Conservation (phyloP, 1,140 invertebrate genomes). For the Fopius arisanus region DNA sequence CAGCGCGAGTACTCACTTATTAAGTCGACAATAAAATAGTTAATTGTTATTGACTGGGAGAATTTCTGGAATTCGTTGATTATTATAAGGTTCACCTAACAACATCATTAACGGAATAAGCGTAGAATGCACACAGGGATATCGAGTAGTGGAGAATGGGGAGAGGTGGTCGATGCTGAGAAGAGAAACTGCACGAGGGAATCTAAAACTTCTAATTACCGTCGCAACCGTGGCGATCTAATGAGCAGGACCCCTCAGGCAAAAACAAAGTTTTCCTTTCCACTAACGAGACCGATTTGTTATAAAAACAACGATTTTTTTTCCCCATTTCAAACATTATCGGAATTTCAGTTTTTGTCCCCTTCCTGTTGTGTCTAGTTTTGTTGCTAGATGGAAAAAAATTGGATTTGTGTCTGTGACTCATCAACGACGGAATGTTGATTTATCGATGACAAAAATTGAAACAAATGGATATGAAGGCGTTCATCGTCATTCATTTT, state of each 20-base stretch:
- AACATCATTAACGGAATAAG: slow-evolving; percentile 49
- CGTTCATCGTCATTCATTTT: slow-evolving; percentile 7
- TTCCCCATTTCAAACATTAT: background rate
- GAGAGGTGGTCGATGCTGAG: slow-evolving; percentile 2
- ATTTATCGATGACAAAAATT: background rate
- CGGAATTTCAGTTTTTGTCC: slow-evolving; percentile 5
- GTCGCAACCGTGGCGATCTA: slow-evolving; percentile 56
- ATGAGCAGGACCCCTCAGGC: slow-evolving; percentile 50
- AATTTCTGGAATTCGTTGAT: background rate
- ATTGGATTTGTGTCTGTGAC: background rate
- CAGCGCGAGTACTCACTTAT: too few species aligned
- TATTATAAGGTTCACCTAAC: slow-evolving; percentile 18
- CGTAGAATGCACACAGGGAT: background rate
- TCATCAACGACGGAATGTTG: background rate
- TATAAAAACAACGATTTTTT: slow-evolving; percentile 43
- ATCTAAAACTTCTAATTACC: slow-evolving; percentile 60
- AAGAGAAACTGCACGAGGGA: slow-evolving; percentile 30
- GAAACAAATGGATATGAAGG: background rate
- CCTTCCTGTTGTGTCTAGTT: background rate
- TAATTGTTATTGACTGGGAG: background rate
- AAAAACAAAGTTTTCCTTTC: slow-evolving; percentile 54
- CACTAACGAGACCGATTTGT: slow-evolving; percentile 60
- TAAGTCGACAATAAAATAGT: too few species aligned
- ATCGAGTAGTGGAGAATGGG: background rate
- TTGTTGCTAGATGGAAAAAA: background rate